phyloP scores from a whole-genome alignment of 1,140 invertebrate species.

The Drosophila sproati region DNA sequence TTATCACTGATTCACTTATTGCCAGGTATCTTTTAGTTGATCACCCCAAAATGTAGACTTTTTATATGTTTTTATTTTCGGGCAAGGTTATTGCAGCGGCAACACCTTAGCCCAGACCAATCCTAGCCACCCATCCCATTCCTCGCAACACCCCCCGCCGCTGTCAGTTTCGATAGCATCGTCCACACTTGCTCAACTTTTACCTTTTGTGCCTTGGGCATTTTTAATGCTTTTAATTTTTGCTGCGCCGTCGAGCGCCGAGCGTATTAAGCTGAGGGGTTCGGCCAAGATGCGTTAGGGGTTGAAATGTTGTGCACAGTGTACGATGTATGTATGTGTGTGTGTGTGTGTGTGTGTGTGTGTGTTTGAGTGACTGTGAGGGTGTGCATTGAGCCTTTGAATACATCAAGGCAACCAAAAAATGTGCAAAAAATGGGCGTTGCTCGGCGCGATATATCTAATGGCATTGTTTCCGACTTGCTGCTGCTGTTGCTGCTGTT shows the following conservation, averaged over 20 bases:
- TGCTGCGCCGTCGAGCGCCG: slow-evolving; percentile 58
- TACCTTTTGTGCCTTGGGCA: slow-evolving; percentile 57
- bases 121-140: slow-evolving; percentile 2
- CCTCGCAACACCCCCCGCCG: not conserved
- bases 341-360: slow-evolving; percentile 53
- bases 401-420: slow-evolving; percentile 56
- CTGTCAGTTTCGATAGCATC: slow-evolving; percentile 8
- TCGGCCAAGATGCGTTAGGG: slow-evolving; percentile 74
- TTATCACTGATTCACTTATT: not conserved
- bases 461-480: slow-evolving; percentile 78
- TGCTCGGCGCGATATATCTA: slow-evolving; percentile 75
- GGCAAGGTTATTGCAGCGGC: slow-evolving; percentile 68
- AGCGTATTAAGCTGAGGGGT: slow-evolving; percentile 35
- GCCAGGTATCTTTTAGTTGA: slow-evolving; percentile 23
- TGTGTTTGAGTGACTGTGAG: slow-evolving; percentile 33
- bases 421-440: slow-evolving; percentile 83
- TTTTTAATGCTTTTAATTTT: slow-evolving; percentile 83
- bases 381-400: slow-evolving; percentile 56
- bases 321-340: not conserved
- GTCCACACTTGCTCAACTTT: slow-evolving; percentile 31
- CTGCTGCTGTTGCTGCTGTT: slow-evolving; percentile 57
- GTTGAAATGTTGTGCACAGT: slow-evolving; percentile 51
- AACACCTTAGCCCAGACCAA: slow-evolving; percentile 56
- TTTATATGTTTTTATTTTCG: slow-evolving; percentile 34
- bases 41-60: slow-evolving; percentile 4